Base-by-base conservation (phyloP, 2,113 vertebrate species). In the Balaeniceps rex region DNA sequence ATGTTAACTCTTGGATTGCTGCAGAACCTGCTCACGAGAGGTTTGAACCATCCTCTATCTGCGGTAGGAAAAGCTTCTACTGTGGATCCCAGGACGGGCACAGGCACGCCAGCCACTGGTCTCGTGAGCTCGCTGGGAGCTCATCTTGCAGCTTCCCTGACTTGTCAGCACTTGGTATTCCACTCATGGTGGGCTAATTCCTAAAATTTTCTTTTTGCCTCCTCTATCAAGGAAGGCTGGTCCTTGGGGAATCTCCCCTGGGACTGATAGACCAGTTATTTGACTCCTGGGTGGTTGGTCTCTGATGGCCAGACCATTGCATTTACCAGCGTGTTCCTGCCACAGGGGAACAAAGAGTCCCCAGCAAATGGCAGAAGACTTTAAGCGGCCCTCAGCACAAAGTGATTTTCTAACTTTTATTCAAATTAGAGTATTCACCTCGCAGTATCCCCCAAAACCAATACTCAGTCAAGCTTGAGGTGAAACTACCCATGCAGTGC, bases 21-120 rank as follows among this genome's bases (percentile, higher is more conserved):
- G 76, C 51, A 6, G 9, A 82, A 24, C 49, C 21, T 9, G 2
- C 19, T 85, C 19, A 47, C 0, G 0, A 57, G 66, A 72, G 8
- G 17, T 76, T 52, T 86, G 40, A 95, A 36, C 34, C 7, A 9
- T 85, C 55, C 8, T 51, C 21, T 13, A 0, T 55, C 47, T 76
- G 23, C 16, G 6, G 34, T 23, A 74, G 60, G 68, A 66, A 61
- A 79, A 91, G 12, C n/a, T 83, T 81, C 34, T 52, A 22, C 36
- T 4, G 0, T 58, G 34, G 5, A 69, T 81, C 14, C 49, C 19
- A 21, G 55, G 15, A 46, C 3, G 2, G 65, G 40, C 17, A 17
- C 12, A 54, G 54, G 28, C 9, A 52, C 24, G 57, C 10, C 34
- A 85, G 57, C 10, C 36, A 11, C 29, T 52, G 44, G 4, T 61